These are phyloP conservation scores for Mactromeris polynyma DNA, from an alignment of 2,888 invertebrate genomes.

Conservation along the genomic window DNA sequence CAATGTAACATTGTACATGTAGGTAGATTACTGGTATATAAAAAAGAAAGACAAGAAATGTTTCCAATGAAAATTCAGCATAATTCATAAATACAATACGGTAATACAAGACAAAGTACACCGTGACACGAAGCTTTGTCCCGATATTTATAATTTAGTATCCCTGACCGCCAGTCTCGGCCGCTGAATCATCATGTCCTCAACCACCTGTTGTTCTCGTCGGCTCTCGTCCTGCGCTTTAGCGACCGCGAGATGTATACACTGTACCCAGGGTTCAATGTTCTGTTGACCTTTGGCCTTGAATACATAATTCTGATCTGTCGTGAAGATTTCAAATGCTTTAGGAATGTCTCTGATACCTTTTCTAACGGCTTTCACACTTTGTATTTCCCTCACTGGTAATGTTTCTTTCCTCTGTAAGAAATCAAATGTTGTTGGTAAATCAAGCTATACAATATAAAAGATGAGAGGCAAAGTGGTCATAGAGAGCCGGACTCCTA, in stretches of 20 bases:
- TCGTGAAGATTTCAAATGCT: constrained; percentile 98
- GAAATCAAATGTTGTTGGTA: neutral
- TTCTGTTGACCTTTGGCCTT: constrained; percentile 98
- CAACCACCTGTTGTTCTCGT: constrained; percentile 52
- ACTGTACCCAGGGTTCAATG: constrained; percentile 98
- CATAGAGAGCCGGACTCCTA: too few relatives aligned
- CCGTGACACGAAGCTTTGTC: neutral
- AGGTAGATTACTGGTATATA: too few relatives aligned
- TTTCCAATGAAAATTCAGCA: too few relatives aligned
- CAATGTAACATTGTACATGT: too few relatives aligned
- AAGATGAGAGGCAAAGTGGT: too few relatives aligned
- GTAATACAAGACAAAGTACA: too few relatives aligned
- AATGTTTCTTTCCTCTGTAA: constrained; percentile 92
- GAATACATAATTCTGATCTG: constrained; percentile 94
- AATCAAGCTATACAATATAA: too few relatives aligned
- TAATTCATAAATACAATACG: too few relatives aligned
- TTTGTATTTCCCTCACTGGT: constrained; percentile 96
- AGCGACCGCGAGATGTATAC: constrained; percentile 96
- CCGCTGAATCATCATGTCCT: constrained; percentile 69
- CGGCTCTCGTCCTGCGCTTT: constrained; percentile 90
- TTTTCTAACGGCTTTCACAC: constrained; percentile 96
- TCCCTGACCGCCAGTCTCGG: constrained; percentile 72
- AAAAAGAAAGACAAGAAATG: too few relatives aligned
- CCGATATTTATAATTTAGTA: constrained; percentile 72
- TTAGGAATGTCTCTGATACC: constrained; percentile 96